Base-by-base conservation (phyloP, 1,140 invertebrate species). In the Parapsyche elsis region DNA sequence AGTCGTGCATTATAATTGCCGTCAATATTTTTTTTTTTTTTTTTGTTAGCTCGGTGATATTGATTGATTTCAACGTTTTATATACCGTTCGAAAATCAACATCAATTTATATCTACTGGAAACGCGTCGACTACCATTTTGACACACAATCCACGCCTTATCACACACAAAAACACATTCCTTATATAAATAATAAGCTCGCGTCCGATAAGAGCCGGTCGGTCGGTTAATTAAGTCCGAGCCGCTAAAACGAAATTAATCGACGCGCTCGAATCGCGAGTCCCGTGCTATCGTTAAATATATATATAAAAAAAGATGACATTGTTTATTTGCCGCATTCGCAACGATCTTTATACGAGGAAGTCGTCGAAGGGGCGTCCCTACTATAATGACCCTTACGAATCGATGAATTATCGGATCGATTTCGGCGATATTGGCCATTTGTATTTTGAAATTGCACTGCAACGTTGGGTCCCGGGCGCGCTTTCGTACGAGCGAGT, bases 171-270 rank as follows among this genome's bases (percentile, higher is more conserved):
- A 67, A 2, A 24, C 61, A 67, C 61, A 4, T 12, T 30, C 21
- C 1, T 67, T 21, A 53, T 12, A 53, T 53, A 53, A 53, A 53
- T 53, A 53, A 53, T 53, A 53, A 14, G 49, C 1, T 16, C 10
- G 1, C 10, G 1, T 53, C 10, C 10, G 49, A 53, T 53, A 53
- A 53, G 49, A 53, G 49, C 10, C 53, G 21, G 21, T 23, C 61
- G 14, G 10, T 23, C 21, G 70, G 16, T 38, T 75, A 75, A 75
- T 75, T 75, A 75, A 75, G 38, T 16, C 38, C 44, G 71, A 38
- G 71, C 46, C 71, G 24, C 24, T 57, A 57, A 75, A 23, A 53
- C 26, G 71, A 53, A 75, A 75, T 75, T 75, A 75, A 75, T 75
- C 38, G 38, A 57, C 49, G 45, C 21, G 9, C 21, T 53, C 21